These are phyloP conservation scores for Falco berigora DNA, from an alignment of 2,797 vertebrate species.

Conservation along the genomic window DNA sequence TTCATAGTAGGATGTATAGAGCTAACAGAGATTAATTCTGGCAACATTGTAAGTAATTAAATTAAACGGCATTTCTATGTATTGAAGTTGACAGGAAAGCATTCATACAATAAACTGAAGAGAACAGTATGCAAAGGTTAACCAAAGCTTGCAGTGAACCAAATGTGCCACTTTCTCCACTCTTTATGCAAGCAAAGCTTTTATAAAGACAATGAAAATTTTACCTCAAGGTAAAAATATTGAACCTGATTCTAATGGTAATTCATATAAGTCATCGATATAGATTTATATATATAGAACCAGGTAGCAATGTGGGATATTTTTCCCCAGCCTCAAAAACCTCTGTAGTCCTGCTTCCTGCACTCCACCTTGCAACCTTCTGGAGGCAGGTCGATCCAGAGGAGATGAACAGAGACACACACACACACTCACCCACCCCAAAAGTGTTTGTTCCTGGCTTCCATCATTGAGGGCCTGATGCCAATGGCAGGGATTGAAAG, in stretches of 20 bases:
- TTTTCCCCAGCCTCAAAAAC: not conserved
- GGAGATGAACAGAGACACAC: not conserved
- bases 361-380: not conserved
- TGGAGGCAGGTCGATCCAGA: not conserved
- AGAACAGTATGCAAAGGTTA: not conserved
- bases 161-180: not conserved
- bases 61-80: slow-evolving; percentile 38
- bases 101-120: not conserved
- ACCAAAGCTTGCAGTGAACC: not conserved
- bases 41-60: slow-evolving; percentile 55
- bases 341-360: not conserved
- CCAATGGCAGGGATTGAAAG: not conserved
- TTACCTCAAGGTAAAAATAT: not conserved
- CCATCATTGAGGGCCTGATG: not conserved
- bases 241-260: not conserved
- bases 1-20: slow-evolving; percentile 57
- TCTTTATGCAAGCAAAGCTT: not conserved
- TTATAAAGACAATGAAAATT: not conserved
- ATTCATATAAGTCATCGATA: not conserved
- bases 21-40: slow-evolving; percentile 64
- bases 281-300: not conserved
- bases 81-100: not conserved
- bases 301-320: not conserved
- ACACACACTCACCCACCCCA: no score
- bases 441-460: not conserved